phyloP scores from a whole-genome alignment of 2,888 invertebrate genomes.

The Hypselothyrea guttata region DNA sequence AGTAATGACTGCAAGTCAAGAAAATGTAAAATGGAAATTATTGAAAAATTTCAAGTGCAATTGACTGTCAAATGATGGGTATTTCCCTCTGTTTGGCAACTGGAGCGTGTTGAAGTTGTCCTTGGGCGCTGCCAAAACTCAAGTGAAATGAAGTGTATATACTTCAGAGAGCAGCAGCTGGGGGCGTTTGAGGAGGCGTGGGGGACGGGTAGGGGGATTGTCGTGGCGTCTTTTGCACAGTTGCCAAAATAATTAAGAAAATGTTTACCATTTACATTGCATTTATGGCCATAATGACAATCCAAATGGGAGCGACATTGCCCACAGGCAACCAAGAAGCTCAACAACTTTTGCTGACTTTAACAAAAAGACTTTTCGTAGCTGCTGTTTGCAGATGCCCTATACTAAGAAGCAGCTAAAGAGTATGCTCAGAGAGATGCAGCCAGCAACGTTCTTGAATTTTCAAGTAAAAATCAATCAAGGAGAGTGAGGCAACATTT shows the following conservation, averaged over 20 bases:
- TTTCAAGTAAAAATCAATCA: too few species aligned
- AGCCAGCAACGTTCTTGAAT: too few species aligned
- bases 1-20: too few species aligned
- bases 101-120: conserved; percentile 51
- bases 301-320: conserved; percentile 20
- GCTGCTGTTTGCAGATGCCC: background rate
- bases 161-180: background rate
- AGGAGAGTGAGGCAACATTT: too few species aligned
- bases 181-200: background rate
- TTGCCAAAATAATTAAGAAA: conserved; percentile 69
- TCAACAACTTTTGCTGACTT: conserved; percentile 43
- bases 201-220: too few species aligned
- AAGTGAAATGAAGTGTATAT: conserved; percentile 50
- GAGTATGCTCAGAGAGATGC: too few species aligned
- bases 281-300: conserved; percentile 50
- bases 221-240: background rate
- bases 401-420: too few species aligned
- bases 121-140: conserved; percentile 27
- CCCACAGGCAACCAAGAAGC: conserved; percentile 31
- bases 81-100: conserved; percentile 39
- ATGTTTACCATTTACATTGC: conserved; percentile 55
- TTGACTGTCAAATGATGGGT: conserved; percentile 68
- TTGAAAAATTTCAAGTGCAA: conserved; percentile 59
- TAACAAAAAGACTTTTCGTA: background rate
- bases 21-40: conserved; percentile 46